Conservation (phyloP, 2,113 vertebrate genomes). For the Hydrochoerus hydrochaeris region DNA sequence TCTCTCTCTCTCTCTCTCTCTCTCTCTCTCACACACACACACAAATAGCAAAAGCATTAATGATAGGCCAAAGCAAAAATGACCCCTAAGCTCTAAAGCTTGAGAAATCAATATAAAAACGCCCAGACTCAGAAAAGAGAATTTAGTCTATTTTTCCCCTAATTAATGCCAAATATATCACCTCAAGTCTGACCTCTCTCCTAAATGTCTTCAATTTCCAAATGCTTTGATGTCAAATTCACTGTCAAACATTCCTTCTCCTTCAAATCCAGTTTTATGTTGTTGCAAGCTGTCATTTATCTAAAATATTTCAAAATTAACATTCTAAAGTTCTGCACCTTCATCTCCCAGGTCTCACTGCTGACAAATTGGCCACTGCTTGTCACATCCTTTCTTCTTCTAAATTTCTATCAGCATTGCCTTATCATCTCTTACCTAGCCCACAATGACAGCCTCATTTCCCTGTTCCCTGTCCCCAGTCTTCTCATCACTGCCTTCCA, state of each 20-base stretch:
- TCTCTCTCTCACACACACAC: background rate
- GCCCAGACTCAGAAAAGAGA: background rate
- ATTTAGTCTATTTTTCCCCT: background rate
- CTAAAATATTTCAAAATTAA: slow-evolving; percentile 12
- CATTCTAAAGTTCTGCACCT: background rate
- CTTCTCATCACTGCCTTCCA: background rate
- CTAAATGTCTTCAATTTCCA: background rate
- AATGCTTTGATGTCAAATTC: background rate
- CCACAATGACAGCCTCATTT: background rate
- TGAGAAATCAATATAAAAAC: background rate
- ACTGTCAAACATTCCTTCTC: background rate
- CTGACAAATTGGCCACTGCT: background rate
- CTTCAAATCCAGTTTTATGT: background rate
- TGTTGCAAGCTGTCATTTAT: background rate
- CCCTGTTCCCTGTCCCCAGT: background rate
- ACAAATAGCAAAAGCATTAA: background rate
- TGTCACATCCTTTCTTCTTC: background rate
- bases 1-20: no score
- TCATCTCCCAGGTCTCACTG: background rate
- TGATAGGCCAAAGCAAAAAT: background rate
- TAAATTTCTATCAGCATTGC: background rate
- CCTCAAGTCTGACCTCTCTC: background rate
- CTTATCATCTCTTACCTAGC: background rate
- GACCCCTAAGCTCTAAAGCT: background rate
- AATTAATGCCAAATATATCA: background rate